These are phyloP conservation scores for Morphnarchus princeps DNA, from an alignment of 2,113 vertebrate species.

Conservation along the genomic window DNA sequence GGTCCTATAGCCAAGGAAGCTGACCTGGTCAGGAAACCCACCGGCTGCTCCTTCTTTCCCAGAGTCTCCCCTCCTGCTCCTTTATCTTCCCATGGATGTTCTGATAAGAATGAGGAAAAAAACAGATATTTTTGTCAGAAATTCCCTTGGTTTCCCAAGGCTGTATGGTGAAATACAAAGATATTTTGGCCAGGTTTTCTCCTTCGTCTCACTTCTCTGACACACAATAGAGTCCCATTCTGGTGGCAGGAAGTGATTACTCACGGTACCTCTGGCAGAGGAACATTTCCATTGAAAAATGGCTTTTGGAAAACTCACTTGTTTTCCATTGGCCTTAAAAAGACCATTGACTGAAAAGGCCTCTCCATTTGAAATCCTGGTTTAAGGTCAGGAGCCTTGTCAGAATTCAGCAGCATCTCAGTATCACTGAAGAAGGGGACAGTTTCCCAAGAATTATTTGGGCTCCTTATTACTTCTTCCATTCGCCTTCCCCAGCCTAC, in stretches of 20 bases:
- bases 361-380: neutral
- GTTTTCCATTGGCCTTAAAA: slow-evolving; percentile 14
- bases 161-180: neutral
- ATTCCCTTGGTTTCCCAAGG: neutral
- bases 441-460: neutral
- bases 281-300: neutral
- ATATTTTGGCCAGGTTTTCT: neutral
- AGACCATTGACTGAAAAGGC: neutral
- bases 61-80: neutral
- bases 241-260: neutral
- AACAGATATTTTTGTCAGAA: neutral
- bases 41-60: fast-evolving
- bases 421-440: neutral
- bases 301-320: neutral
- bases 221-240: neutral
- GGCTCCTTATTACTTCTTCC: neutral
- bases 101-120: neutral
- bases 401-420: neutral
- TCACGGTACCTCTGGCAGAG: neutral
- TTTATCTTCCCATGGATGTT: neutral
- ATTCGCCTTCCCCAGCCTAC: neutral
- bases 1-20: neutral
- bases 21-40: neutral
- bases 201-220: neutral
- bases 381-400: neutral